These are phyloP conservation scores for Pantherophis vulpinus DNA, from an alignment of 2,797 vertebrate species.

Conservation along the genomic window DNA sequence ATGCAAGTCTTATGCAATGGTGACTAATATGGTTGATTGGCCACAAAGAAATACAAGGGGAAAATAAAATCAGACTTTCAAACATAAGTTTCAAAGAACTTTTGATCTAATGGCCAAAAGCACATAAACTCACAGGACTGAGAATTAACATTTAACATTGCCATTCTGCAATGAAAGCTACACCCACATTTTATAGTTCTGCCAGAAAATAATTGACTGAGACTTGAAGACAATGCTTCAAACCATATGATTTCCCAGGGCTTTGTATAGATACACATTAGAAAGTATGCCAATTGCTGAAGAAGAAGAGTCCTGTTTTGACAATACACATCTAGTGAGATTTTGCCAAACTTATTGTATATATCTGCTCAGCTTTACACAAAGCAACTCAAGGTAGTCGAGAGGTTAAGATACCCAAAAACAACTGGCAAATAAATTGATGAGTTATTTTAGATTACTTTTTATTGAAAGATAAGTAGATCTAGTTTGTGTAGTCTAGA, in stretches of 20 bases:
- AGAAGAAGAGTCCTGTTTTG: not conserved
- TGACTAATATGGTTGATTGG: slow-evolving; percentile 77
- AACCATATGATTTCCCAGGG: not conserved
- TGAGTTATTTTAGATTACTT: not conserved
- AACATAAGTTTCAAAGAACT: slow-evolving; percentile 3
- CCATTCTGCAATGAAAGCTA: not conserved
- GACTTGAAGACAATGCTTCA: not conserved
- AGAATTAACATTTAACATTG: not conserved
- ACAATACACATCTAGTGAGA: not conserved
- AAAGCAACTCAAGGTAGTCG: not conserved
- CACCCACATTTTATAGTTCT: not conserved
- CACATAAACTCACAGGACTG: not conserved
- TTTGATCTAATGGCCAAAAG: not conserved
- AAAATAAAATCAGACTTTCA: slow-evolving; percentile 66
- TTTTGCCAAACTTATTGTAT: not conserved
- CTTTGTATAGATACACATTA: not conserved
- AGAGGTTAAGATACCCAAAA: not conserved
- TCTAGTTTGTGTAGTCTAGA: not conserved
- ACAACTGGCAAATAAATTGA: not conserved
- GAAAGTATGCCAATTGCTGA: not conserved
- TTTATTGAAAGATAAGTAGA: not conserved
- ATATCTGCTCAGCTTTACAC: not conserved
- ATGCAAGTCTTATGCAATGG: slow-evolving; percentile 70
- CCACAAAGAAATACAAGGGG: slow-evolving; percentile 61
- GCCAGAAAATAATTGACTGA: not conserved